These are phyloP conservation scores for Xestoiulus laeticollis DNA, from an alignment of 2,888 invertebrate species.

Conservation along the genomic window DNA sequence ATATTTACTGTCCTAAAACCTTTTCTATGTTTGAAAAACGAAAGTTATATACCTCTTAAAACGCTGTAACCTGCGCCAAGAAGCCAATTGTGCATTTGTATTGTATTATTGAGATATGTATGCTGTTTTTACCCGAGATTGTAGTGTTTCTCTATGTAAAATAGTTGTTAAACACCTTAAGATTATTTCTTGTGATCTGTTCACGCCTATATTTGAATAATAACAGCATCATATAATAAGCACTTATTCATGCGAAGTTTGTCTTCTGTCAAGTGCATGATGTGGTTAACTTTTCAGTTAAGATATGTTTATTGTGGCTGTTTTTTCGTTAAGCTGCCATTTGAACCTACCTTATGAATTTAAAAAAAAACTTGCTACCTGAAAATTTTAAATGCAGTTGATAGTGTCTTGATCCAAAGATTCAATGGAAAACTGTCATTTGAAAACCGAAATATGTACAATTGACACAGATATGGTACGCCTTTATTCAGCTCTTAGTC, in stretches of 20 bases:
- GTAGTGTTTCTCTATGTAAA: neutral
- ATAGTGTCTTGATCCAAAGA: too few relatives aligned
- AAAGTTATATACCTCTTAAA: neutral
- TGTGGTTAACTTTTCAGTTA: neutral
- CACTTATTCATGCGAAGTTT: neutral
- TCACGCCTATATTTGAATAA: constrained; percentile 3
- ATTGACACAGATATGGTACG: too few relatives aligned
- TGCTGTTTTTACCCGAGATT: neutral
- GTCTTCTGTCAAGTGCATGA: neutral
- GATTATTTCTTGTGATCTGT: neutral
- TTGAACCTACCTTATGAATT: neutral
- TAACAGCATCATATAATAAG: neutral
- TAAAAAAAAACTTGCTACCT: neutral
- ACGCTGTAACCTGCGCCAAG: neutral
- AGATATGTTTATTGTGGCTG: neutral
- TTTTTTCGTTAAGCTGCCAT: neutral
- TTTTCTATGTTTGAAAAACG: neutral
- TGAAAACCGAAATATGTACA: too few relatives aligned
- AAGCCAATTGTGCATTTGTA: neutral
- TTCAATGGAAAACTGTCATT: too few relatives aligned
- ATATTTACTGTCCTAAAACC: neutral
- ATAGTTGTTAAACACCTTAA: neutral
- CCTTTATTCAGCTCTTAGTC: too few relatives aligned
- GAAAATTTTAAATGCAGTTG: neutral
- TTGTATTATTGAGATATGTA: neutral